Base-by-base conservation (phyloP, 2,888 invertebrate species). In the Drosophila mimica region DNA sequence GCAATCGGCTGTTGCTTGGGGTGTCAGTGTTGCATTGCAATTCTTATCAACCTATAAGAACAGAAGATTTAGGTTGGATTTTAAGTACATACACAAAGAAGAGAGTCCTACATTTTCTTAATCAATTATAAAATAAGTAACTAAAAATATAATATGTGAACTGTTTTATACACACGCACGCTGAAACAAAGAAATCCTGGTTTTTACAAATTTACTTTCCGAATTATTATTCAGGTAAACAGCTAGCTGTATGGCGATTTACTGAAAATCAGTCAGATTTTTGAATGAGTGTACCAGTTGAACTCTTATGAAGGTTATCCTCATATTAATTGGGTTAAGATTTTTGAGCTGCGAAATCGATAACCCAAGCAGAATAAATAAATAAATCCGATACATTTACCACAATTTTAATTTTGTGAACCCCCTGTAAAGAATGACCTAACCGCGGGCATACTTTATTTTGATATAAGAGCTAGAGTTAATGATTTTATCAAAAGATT, bases 11-110 rank as follows among this genome's bases (percentile, higher is more conserved):
- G 74, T 31, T 15, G 57, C 60, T 53, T 85, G 76, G 4, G 71
- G 58, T 36, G 58, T 58, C 46, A 93, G 93, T 54, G 95, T 95
- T 33, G 96, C 95, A 93, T 96, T 96, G 89, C 95, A 95, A 92
- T 96, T 95, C 92, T 95, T 95, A 91, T 96, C 96, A 43, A 95
- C 94, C 80, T 93, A 17, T 6, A 56, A 38, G 31, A 40, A 25
- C 15, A 40, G 9, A 15, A 4, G 20, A 20, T 11, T 20, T 20
- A 0, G 2, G 4, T 2, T 3, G 20, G 20, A 43, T 43, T 20
- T 20, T 20, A 13, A 20, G 11, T 43, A 20, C n/a, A n/a, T n/a
- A n/a, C n/a, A 40, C 11, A 11, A 11, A 13, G 20, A 11, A 1
- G 11, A 43, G 2, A 43, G 5, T 5, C 5, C 43, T 20, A 20